Base-by-base conservation (phyloP, 2,797 vertebrate genomes). In the Sternotherus odoratus region DNA sequence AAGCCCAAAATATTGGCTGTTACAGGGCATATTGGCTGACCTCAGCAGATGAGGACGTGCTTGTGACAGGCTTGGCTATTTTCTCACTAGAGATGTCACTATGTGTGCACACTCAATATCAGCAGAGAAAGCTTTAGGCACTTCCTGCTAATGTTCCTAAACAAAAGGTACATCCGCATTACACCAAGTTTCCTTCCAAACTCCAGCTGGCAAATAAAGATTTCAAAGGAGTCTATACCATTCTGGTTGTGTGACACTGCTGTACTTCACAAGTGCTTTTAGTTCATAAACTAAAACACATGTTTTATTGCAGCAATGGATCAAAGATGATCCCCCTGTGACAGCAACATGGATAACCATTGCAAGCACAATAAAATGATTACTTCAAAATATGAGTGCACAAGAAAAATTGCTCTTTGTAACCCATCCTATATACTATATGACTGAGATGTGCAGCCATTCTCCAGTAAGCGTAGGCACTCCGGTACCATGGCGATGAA, bases 1-100 rank as follows among this genome's bases (percentile, higher is more conserved):
- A 97, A 95, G 90, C 83, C 85, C 77, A 97, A 96, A 97, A 96
- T 97, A 97, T 97, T 97, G 97, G 94, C 95, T 97, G 96, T 94
- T 93, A 95, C n/a, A 82, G 69, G 97, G 97, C 95, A 92, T 91
- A 90, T 91, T 97, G 97, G 96, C 97, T 98, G 98, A 98, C 97
- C 97, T 97, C 92, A 89, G 51, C 0, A 7, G 91, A 81, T 93
- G 85, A 96, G 95, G 96, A 97, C 94, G 94, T 92, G 83, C 87
- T 75, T 97, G 94, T 91, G 94, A 96, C 95, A 66, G 96, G 83
- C 93, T 98, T 77, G 95, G 85, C 94, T 95, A 91, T 97, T 94
- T 97, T 97, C 95, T 96, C 96, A 96, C 93, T 96, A 15, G 54
- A 94, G 69, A 96, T 95, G 79, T 97, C 88, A 95, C 77, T 92